A percentile compares a stretch with the other conserved stretches of the same genome.
phyloP scores from a whole-genome alignment of 2,888 invertebrate species.

The Phorcus lineatus region DNA sequence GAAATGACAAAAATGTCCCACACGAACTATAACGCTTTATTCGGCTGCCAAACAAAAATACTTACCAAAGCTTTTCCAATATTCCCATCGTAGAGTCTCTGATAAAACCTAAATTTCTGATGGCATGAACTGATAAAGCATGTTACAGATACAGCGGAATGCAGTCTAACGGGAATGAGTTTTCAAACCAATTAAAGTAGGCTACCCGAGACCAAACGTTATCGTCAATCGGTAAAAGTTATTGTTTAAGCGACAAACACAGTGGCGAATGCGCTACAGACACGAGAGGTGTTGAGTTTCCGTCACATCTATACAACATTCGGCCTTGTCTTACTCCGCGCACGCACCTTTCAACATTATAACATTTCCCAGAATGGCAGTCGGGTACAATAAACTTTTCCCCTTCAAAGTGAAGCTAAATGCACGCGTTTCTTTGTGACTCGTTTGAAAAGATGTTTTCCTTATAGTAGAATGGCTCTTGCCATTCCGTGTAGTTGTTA shows the following conservation, averaged over 20 bases:
- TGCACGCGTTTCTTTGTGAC: neutral
- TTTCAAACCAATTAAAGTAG: neutral
- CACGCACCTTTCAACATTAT: slow-evolving; percentile 18
- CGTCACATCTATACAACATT: neutral
- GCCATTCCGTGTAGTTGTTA: too few species aligned
- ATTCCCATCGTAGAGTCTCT: neutral
- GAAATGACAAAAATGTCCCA: neutral
- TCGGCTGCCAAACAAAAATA: neutral
- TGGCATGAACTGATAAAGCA: neutral
- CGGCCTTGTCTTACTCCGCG: neutral
- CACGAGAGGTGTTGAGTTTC: neutral
- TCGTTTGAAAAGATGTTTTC: neutral
- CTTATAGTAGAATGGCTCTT: too few species aligned
- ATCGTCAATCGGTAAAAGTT: neutral
- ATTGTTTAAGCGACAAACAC: neutral
- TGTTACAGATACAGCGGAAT: neutral
- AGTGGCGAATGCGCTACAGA: neutral
- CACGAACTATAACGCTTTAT: neutral
- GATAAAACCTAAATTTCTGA: neutral
- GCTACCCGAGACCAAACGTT: neutral
- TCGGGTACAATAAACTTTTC: neutral
- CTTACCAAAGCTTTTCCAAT: neutral
- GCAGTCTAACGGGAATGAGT: neutral
- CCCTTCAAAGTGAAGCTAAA: slow-evolving; percentile 16
- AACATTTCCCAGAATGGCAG: slow-evolving; percentile 7